These are phyloP conservation scores for Periophthalmus modestus DNA, from an alignment of 2,113 vertebrate species.

Conservation along the genomic window DNA sequence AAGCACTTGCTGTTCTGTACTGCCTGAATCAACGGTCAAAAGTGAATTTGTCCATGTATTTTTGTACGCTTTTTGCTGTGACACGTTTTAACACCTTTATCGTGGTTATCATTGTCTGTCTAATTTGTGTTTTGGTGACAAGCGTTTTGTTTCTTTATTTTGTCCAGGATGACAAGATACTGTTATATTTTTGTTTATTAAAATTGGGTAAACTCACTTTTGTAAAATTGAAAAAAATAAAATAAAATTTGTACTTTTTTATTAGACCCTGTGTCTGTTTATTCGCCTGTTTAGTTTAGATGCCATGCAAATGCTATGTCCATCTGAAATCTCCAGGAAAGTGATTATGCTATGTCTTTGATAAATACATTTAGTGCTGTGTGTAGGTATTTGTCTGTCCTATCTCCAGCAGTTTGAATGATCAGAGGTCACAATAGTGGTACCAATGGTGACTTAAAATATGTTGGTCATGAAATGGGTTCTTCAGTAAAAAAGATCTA, in stretches of 20 bases:
- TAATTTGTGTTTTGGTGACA: constrained; percentile 58
- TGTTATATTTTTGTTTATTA: constrained; percentile 96
- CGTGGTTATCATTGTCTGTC: constrained; percentile 45
- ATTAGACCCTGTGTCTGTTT: constrained; percentile 60
- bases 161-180: constrained; percentile 89
- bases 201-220: constrained; percentile 85
- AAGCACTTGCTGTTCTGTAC: constrained; percentile 75
- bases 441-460: too few relatives aligned
- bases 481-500: too few relatives aligned
- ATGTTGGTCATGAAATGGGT: too few relatives aligned
- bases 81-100: constrained; percentile 43
- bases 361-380: too few relatives aligned
- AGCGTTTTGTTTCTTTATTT: constrained; percentile 57
- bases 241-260: constrained; percentile 99
- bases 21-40: constrained; percentile 64
- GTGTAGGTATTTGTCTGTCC: too few relatives aligned
- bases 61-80: constrained; percentile 57
- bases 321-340: neutral
- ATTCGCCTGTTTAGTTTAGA: neutral
- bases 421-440: too few relatives aligned
- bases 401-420: neutral
- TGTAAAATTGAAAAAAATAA: constrained; percentile 83
- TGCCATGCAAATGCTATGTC: neutral
- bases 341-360: too few relatives aligned
- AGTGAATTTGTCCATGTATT: constrained; percentile 25